Evolutionary conservation across 2,888 invertebrate species (phyloP).

Genomic region (Patella caerulea): DNA sequence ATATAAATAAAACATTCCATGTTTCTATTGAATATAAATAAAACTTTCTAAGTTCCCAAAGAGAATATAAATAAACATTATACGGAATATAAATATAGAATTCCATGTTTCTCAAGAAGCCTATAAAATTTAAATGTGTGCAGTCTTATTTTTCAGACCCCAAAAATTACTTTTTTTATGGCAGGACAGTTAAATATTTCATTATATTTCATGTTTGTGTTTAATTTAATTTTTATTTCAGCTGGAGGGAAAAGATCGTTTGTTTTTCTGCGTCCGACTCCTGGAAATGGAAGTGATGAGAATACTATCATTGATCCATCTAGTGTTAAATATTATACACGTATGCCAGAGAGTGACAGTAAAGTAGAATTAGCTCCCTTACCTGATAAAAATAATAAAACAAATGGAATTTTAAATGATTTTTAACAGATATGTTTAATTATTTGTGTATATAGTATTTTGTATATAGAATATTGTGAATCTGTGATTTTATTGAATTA

Average conservation of each 20-base stretch:
- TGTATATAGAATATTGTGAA: constrained; percentile 3
- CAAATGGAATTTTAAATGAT: not conserved
- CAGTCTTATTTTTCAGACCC: too few relatives aligned
- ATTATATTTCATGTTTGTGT: too few relatives aligned
- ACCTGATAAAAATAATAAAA: not conserved
- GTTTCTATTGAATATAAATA: too few relatives aligned
- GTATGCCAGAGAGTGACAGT: constrained; percentile 55
- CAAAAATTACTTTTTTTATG: too few relatives aligned
- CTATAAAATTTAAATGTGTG: too few relatives aligned
- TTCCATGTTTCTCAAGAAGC: too few relatives aligned
- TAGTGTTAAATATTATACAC: constrained; percentile 69
- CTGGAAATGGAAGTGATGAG: constrained; percentile 43
- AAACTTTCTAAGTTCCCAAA: too few relatives aligned
- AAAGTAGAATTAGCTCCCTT: constrained; percentile 33
- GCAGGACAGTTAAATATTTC: too few relatives aligned
- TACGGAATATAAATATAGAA: too few relatives aligned
- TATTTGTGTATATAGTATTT: not conserved
- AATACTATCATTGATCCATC: constrained; percentile 57
- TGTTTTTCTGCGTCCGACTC: constrained; percentile 48
- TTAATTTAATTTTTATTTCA: constrained; percentile 32
- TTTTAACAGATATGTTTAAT: not conserved
- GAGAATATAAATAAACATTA: too few relatives aligned
- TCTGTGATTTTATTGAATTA: not conserved
- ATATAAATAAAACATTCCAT: too few relatives aligned
- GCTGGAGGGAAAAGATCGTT: constrained; percentile 53